Conservation (phyloP, 1,140 invertebrate species). For the Saccostrea echinata region DNA sequence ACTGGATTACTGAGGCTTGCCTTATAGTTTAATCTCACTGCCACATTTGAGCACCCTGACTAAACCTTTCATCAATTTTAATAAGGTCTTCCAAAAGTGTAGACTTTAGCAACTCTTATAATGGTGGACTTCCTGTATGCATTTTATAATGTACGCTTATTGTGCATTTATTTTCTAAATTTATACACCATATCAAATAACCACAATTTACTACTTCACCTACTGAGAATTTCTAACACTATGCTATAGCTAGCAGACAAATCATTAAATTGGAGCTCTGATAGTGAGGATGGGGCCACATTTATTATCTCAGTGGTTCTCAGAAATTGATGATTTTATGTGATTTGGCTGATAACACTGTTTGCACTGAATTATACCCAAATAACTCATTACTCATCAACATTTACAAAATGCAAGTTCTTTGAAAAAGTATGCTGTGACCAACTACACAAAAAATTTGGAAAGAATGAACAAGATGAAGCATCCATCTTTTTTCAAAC, state of each 20-base stretch:
- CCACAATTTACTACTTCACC: no score
- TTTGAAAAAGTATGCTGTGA: no score
- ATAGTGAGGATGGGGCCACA: not conserved
- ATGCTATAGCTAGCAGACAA: not conserved
- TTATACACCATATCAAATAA: not conserved
- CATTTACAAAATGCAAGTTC: no score
- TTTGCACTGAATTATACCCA: not conserved
- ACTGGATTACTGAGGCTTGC: no score
- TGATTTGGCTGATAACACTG: not conserved
- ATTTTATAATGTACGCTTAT: no score
- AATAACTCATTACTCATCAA: constrained; percentile 2
- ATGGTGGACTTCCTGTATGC: not conserved
- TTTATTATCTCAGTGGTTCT: not conserved
- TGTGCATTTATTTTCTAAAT: not conserved
- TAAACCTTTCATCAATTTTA: not conserved
- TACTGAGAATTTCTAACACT: not conserved
- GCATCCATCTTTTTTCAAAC: no score
- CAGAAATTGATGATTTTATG: not conserved
- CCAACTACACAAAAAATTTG: no score
- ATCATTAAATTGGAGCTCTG: not conserved
- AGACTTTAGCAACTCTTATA: not conserved
- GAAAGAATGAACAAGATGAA: no score
- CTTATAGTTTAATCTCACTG: no score
- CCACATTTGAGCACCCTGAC: no score
- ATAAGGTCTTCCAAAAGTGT: not conserved